Evolutionary conservation across 2,797 vertebrate genomes (phyloP), one percentile per base, ranked within the genome.

Genomic region (Malurus leucopterus): DNA sequence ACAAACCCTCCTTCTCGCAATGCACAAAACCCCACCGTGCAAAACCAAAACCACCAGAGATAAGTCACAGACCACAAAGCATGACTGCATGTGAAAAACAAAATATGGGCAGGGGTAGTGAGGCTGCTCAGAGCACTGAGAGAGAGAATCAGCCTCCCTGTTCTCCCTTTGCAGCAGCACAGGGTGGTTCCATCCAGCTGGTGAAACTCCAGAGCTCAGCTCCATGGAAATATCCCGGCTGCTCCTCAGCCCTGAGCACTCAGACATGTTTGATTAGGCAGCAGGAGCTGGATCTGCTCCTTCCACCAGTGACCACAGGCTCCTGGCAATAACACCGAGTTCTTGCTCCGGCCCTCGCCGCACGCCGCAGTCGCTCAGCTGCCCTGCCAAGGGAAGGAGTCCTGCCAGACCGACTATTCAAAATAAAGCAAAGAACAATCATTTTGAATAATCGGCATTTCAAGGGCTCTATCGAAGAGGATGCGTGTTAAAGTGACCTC

Each of bases 231-330:
- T 44, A 88, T n/a, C 76, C 4, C 0, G 53, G 81, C 73, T 82
- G 58, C 18, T 6, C 13, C 44, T 67, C 73, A 81, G 78, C 57
- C 73, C 84, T 49, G 47, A 93, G 89, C 23, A 58, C 71, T 88
- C 79, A 91, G 4, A 29, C 74, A 79, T 86, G 90, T 86, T 88
- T 85, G 91, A 94, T 91, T 67, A 72, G 86, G 88, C 88, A 93
- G 82, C 61, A 90, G 94, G 41, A 95, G 84, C 89, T 77, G 78
- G 13, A 68, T 85, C 78, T 85, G 82, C 82, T 93, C 86, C 47
- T 91, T 93, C 90, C 94, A 94, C 40, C 86, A 85, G 46, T 86
- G 93, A 93, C 95, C 96, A 93, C 93, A 78, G 81, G 89, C 67
- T 93, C 80, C 34, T 96, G 95, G 95, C 94, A 95, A 14, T 86